These are phyloP conservation scores for Trigoniulus corallinus DNA, from an alignment of 1,140 invertebrate species.

Conservation along the genomic window DNA sequence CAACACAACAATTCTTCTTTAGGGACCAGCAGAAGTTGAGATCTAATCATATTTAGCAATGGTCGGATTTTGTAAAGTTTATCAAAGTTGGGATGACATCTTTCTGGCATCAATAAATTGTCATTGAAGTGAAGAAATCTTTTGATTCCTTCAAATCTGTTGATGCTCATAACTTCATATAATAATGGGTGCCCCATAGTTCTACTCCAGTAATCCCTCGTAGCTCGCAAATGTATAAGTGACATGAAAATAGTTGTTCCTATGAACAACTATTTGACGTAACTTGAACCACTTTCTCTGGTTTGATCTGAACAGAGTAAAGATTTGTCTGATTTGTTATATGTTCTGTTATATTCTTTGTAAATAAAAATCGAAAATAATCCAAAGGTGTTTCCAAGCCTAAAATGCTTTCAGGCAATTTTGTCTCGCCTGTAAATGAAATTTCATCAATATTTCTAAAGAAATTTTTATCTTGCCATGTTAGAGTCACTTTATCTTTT, in stretches of 20 bases:
- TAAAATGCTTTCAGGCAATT: neutral
- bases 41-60: neutral
- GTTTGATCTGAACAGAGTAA: neutral
- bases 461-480: neutral
- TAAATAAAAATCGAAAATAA: too few species aligned
- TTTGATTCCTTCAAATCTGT: constrained; percentile 5
- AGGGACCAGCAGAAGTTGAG: neutral
- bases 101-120: constrained; percentile 2
- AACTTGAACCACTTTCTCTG: neutral
- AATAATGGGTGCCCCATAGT: neutral
- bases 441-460: neutral
- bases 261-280: neutral
- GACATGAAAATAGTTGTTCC: too few species aligned
- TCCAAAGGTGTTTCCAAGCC: neutral
- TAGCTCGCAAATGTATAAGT: neutral
- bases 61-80: constrained; percentile 6
- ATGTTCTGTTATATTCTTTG: too few species aligned
- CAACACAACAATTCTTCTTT: constrained; percentile 26
- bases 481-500: too few species aligned
- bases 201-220: neutral
- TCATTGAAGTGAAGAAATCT: constrained; percentile 9
- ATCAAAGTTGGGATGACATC: too few species aligned
- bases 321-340: too few species aligned
- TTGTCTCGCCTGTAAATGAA: neutral
- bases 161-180: neutral